A percentile compares a stretch with the other conserved stretches of the same genome.
These are phyloP conservation scores for Drosophila albomicans DNA, from an alignment of 1,140 invertebrate species.

Conservation along the genomic window DNA sequence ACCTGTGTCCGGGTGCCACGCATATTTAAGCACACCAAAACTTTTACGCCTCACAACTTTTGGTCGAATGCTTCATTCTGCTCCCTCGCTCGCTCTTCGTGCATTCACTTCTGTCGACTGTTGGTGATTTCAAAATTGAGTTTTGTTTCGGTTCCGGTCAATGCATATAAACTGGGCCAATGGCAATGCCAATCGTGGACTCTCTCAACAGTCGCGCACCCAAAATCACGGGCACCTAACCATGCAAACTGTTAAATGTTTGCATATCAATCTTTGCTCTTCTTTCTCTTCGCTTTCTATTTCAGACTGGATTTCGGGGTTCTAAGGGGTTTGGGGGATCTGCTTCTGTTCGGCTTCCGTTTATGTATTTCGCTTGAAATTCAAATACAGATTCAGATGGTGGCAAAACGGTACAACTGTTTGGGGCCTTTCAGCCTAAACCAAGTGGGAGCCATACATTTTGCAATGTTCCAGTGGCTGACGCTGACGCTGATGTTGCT, in stretches of 20 bases:
- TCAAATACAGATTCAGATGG: slow-evolving; percentile 2
- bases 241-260: slow-evolving; percentile 72
- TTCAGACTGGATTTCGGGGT: no score
- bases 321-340: no score
- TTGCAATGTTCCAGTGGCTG: slow-evolving; percentile 66
- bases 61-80: background rate
- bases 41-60: slow-evolving; percentile 56
- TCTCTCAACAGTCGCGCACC: slow-evolving; percentile 7
- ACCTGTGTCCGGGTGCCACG: slow-evolving; percentile 67
- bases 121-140: slow-evolving; percentile 45
- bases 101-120: slow-evolving; percentile 13
- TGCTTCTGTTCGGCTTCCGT: slow-evolving; percentile 2
- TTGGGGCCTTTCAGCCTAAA: slow-evolving; percentile 51
- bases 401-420: slow-evolving; percentile 38
- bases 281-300: background rate
- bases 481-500: slow-evolving; percentile 19
- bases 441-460: slow-evolving; percentile 77
- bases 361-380: slow-evolving; percentile 2
- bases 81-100: background rate
- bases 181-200: slow-evolving; percentile 31
- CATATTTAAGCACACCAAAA: slow-evolving; percentile 67
- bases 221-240: slow-evolving; percentile 68
- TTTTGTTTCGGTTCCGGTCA: slow-evolving; percentile 52
- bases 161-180: slow-evolving; percentile 43
- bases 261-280: slow-evolving; percentile 74